Evolutionary conservation across 1,140 invertebrate species (phyloP).

Genomic region (Arion vulgaris): DNA sequence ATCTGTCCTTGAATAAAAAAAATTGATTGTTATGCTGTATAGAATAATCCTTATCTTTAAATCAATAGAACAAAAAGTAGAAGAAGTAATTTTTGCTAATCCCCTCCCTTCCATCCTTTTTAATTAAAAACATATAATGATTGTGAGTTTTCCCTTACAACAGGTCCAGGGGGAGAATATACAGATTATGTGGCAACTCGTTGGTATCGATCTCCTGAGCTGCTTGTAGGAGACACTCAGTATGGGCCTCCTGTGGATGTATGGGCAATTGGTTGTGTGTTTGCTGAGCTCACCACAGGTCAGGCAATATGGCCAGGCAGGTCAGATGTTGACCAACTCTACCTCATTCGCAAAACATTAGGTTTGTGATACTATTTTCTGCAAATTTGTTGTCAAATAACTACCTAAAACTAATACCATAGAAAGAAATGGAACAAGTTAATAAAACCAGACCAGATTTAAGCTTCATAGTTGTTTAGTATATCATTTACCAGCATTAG

Average conservation of each 20-base stretch:
- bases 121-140: too few species aligned
- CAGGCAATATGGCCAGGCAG: constrained; percentile 92
- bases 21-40: too few species aligned
- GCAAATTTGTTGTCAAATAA: neutral
- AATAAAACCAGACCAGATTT: too few species aligned
- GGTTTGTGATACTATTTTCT: constrained; percentile 67
- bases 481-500: too few species aligned
- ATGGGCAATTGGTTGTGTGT: constrained; percentile 93
- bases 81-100: too few species aligned
- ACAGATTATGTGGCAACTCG: constrained; percentile 99
- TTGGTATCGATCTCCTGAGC: constrained; percentile 96
- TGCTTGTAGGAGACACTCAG: constrained; percentile 96
- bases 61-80: too few species aligned
- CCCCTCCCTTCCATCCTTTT: too few species aligned
- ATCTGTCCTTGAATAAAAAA: too few species aligned
- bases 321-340: constrained; percentile 98
- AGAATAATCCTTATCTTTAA: too few species aligned
- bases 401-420: neutral
- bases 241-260: constrained; percentile 98
- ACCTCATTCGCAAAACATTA: constrained; percentile 90
- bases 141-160: too few species aligned
- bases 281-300: constrained; percentile 90
- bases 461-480: too few species aligned
- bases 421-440: neutral
- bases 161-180: constrained; percentile 93